These are phyloP conservation scores for Triplophysa rosa DNA, from an alignment of 2,113 vertebrate genomes.

Conservation along the genomic window DNA sequence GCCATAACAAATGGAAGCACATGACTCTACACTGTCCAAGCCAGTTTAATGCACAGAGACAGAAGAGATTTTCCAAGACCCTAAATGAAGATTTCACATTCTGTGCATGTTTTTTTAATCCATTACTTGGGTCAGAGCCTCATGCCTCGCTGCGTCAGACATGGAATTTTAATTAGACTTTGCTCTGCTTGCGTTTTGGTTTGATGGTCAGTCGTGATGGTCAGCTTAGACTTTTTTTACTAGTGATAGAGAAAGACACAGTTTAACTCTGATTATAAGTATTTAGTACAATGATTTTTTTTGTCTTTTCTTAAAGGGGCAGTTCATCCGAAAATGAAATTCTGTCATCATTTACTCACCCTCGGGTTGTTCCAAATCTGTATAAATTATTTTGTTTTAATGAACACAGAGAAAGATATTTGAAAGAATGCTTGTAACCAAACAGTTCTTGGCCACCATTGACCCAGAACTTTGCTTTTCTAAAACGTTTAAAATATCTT, in stretches of 20 bases:
- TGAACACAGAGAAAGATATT: too few species aligned
- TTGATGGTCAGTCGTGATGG: neutral
- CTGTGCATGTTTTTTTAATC: conserved; percentile 36
- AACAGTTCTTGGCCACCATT: too few species aligned
- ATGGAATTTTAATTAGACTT: conserved; percentile 42
- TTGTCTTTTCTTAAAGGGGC: too few species aligned
- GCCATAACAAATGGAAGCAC: conserved; percentile 17
- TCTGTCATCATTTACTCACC: too few species aligned
- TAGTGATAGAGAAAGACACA: neutral
- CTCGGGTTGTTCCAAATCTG: too few species aligned
- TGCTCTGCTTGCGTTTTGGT: neutral
- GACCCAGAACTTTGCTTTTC: too few species aligned
- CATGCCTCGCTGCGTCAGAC: conserved; percentile 37
- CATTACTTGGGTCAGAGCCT: conserved; percentile 36
- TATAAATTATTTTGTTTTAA: too few species aligned
- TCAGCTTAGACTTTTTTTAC: conserved; percentile 4
- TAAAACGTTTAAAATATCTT: too few species aligned
- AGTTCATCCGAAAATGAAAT: too few species aligned
- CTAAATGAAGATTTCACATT: conserved; percentile 46
- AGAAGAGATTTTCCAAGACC: conserved; percentile 53
- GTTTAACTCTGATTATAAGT: too few species aligned
- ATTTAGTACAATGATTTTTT: too few species aligned
- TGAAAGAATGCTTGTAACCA: too few species aligned
- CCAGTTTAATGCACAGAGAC: conserved; percentile 44
- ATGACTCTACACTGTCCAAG: conserved; percentile 32